Conservation (phyloP, 2,797 vertebrate genomes). For the Acridotheres tristis region DNA sequence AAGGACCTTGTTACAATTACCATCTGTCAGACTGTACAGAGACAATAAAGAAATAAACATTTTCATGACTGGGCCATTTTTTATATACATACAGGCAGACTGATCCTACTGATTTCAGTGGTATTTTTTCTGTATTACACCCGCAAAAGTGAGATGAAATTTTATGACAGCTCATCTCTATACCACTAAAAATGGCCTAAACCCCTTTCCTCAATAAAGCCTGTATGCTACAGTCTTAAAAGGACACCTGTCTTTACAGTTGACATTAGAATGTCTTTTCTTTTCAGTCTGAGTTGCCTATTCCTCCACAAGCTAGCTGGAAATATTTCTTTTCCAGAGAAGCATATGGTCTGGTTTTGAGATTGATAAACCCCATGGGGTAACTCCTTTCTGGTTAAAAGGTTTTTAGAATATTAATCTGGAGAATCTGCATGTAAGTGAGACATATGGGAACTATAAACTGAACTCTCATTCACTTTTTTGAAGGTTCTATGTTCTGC, state of each 20-base stretch:
- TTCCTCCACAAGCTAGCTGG: not conserved
- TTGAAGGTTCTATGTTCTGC: not conserved
- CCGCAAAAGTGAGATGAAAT: not conserved
- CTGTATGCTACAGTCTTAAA: not conserved
- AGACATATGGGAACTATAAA: conserved; percentile 7
- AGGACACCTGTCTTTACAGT: not conserved
- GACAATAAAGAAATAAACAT: not conserved
- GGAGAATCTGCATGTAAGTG: conserved; percentile 36
- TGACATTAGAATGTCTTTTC: conserved; percentile 10
- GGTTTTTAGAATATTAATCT: conserved; percentile 59
- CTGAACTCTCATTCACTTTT: not conserved
- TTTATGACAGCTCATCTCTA: not conserved
- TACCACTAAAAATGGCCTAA: not conserved
- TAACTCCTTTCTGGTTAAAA: conserved; percentile 54
- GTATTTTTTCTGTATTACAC: not conserved
- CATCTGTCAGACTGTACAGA: not conserved
- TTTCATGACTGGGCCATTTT: not conserved
- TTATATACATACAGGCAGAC: not conserved
- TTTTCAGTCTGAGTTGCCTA: not conserved
- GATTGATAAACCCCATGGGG: conserved; percentile 51
- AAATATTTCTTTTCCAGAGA: conserved; percentile 20
- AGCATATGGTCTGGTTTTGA: conserved; percentile 45
- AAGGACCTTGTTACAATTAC: not conserved
- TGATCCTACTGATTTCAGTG: not conserved
- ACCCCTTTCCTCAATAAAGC: not conserved